These are phyloP conservation scores for Pelobates cultripes DNA, from an alignment of 2,797 vertebrate genomes.

Conservation along the genomic window DNA sequence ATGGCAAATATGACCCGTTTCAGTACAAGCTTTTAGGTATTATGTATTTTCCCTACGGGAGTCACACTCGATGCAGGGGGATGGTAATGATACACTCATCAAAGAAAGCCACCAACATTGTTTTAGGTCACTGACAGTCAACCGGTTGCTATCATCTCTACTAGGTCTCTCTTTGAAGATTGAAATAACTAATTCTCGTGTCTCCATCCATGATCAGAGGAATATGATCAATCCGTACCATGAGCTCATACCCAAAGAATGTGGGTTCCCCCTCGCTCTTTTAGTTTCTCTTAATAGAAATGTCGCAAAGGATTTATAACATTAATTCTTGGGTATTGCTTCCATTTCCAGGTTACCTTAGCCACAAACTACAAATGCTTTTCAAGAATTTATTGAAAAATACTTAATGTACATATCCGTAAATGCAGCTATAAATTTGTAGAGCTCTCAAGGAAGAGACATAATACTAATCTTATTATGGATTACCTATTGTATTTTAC, in stretches of 20 bases:
- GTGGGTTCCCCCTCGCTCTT: not conserved
- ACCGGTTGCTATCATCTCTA: not conserved
- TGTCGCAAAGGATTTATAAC: not conserved
- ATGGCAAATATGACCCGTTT: no score
- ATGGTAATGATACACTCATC: no score
- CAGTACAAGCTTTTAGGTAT: no score
- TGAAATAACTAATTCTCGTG: not conserved
- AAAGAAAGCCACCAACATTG: no score
- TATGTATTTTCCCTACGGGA: no score
- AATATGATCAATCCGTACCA: not conserved
- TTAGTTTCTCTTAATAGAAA: not conserved
- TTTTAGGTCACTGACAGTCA: not conserved
- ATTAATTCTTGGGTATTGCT: not conserved
- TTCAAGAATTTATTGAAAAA: not conserved
- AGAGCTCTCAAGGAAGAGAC: no score
- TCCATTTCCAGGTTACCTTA: not conserved
- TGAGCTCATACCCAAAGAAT: conserved; percentile 32
- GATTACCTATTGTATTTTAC: no score
- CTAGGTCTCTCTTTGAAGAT: conserved; percentile 14
- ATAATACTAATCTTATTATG: no score
- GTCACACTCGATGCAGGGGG: no score
- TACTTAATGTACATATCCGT: no score
- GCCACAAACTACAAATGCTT: not conserved
- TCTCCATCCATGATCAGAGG: not conserved
- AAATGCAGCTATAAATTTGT: no score